Base-by-base conservation (phyloP, 2,113 vertebrate genomes). In the Sisor rabdophorus region DNA sequence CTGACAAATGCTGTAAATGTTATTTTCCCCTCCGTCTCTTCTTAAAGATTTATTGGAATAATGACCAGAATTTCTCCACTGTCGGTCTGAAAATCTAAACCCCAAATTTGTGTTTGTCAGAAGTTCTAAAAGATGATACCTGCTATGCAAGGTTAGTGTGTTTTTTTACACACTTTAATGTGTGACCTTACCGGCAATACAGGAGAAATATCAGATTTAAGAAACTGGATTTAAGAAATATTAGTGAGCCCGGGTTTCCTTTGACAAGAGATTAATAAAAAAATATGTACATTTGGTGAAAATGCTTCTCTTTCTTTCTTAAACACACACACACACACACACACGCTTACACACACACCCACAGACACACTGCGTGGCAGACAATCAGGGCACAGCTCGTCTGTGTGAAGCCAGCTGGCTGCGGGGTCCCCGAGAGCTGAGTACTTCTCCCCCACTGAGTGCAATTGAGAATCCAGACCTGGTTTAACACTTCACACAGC, bases 181-280 rank as follows among this genome's bases (percentile, higher is more conserved):
- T 85, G 86, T 85, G 86, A 89, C 86, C 83, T 85, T 80, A 84
- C 5, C 16, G 68, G 80, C 75, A 84, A 80, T 87, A 86, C 83
- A 87, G 80, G 44, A 32, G 76, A 64, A 44, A 56, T 22, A 71
- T 81, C 63, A 71, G 76, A 1, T 76, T 61, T 85, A 79, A 84
- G 78, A 76, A 77, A 61, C 78, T 67, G 80, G 68, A 17, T 26
- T 12, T 11, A 47, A 54, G 50, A 20, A 55, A 55, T 78, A 77
- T 78, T 40, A 50, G 20, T 15, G 11, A 26, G 15, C 20, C 4
- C 40, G 11, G 10, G 32, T 30, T 65, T 48, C 9, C 10, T 28
- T n/a, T 68, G 22, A 58, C 8, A 30, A 30, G 24, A 10, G 30
- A 47, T 4, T 44, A 44, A n/a, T 30, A 36, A 22, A 47, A 22